A percentile compares a stretch with the other conserved stretches of the same genome.
Evolutionary conservation across 92 coral and sea anemone genomes (phyloP).

Genomic region (Porites rus): DNA sequence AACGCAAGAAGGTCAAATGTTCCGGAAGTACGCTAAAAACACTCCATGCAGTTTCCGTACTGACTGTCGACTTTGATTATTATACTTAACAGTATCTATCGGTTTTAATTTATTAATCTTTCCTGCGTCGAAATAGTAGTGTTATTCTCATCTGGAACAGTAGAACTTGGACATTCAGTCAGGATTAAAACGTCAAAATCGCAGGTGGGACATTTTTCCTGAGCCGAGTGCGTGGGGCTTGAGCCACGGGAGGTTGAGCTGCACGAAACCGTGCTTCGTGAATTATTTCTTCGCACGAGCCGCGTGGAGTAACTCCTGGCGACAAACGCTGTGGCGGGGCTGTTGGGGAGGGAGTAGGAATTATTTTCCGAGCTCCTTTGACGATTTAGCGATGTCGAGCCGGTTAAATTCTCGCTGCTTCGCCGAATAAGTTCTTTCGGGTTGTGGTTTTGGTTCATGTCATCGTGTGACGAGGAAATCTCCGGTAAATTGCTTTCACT

Average conservation of each 20-base stretch:
- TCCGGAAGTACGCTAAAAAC: no score
- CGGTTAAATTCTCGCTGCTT: constrained; percentile 29
- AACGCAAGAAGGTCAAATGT: no score
- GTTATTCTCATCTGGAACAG: neutral
- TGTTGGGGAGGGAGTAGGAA: constrained; percentile 30
- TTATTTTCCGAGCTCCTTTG: constrained; percentile 3
- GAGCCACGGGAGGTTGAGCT: constrained; percentile 31
- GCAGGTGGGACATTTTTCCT: constrained; percentile 8
- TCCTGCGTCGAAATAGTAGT: neutral
- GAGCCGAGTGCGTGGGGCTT: neutral
- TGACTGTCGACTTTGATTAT: neutral
- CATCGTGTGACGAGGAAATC: constrained; percentile 30
- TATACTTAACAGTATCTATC: no score
- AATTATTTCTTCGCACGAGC: neutral
- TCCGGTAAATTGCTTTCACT: constrained; percentile 33
- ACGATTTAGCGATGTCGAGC: neutral
- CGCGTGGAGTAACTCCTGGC: neutral
- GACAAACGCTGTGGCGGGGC: neutral
- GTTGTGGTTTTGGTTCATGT: constrained; percentile 3
- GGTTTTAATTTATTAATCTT: constrained; percentile 13
- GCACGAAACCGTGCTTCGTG: constrained; percentile 38
- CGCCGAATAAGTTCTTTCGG: constrained; percentile 6
- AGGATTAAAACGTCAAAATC: constrained; percentile 37
- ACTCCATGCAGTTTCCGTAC: neutral
- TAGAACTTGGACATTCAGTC: constrained; percentile 21